Evolutionary conservation across 1,140 invertebrate species (phyloP).

Genomic region (Diorhabda elongata): DNA sequence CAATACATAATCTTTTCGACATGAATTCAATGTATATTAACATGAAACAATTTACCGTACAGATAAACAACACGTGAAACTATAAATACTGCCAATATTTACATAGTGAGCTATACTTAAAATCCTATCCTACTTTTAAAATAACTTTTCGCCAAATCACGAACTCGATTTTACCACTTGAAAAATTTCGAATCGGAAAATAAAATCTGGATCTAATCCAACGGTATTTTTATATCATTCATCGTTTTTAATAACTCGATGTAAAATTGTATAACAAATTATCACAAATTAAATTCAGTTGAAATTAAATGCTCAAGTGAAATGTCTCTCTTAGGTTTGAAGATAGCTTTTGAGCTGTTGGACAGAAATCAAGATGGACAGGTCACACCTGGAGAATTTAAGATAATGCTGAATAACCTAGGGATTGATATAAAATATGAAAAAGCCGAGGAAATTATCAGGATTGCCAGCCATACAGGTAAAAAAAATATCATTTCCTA

Average conservation of each 20-base stretch:
- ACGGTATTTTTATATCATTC: not conserved
- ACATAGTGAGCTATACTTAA: too few relatives aligned
- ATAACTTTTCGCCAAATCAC: not conserved
- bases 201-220: not conserved
- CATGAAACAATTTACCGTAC: too few relatives aligned
- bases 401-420: conserved; percentile 69
- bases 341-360: conserved; percentile 68
- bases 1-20: too few relatives aligned
- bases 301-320: not conserved
- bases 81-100: too few relatives aligned
- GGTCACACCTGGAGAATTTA: conserved; percentile 66
- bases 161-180: not conserved
- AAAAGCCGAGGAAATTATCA: conserved; percentile 63
- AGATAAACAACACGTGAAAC: too few relatives aligned
- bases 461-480: conserved; percentile 66
- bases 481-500: conserved; percentile 18
- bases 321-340: conserved; percentile 54
- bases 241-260: not conserved
- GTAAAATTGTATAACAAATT: not conserved
- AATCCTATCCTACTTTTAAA: not conserved
- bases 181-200: not conserved
- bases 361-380: conserved; percentile 71
- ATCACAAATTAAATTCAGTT: not conserved
- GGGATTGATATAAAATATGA: conserved; percentile 68
- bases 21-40: too few relatives aligned